These are phyloP conservation scores for Spongilla lacustris DNA, from an alignment of 37 sponge, comb jelly and placozoan genomes.

Conservation along the genomic window DNA sequence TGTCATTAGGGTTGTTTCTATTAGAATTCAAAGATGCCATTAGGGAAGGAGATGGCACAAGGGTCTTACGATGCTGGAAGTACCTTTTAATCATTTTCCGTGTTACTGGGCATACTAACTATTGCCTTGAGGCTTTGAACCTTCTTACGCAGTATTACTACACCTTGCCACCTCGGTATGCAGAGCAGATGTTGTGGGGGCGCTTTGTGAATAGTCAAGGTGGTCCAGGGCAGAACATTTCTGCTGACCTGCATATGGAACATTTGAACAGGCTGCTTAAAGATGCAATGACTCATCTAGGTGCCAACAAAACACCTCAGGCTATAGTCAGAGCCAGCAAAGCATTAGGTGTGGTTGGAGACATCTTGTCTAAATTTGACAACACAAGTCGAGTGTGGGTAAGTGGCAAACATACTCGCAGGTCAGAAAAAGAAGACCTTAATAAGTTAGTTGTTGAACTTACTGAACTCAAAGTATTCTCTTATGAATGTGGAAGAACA, in stretches of 20 bases:
- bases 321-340: neutral
- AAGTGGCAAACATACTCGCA: too few relatives aligned
- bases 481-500: too few relatives aligned
- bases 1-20: slow-evolving; percentile 2
- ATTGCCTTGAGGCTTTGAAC: slow-evolving; percentile 29
- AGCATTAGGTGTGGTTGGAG: too few relatives aligned
- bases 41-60: slow-evolving; percentile 33
- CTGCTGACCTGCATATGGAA: slow-evolving; percentile 23
- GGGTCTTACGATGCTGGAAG: slow-evolving; percentile 23
- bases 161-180: slow-evolving; percentile 8
- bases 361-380: too few relatives aligned
- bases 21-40: slow-evolving; percentile 25
- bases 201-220: slow-evolving; percentile 35
- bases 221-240: slow-evolving; percentile 12
- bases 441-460: too few relatives aligned
- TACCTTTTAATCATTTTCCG: slow-evolving; percentile 24
- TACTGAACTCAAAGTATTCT: too few relatives aligned
- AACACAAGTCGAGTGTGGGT: too few relatives aligned
- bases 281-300: slow-evolving; percentile 24
- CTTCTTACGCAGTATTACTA: slow-evolving; percentile 5
- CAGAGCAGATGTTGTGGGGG: slow-evolving; percentile 23
- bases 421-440: too few relatives aligned
- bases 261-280: slow-evolving; percentile 10
- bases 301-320: slow-evolving; percentile 25
- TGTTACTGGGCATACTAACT: slow-evolving; percentile 13